A percentile compares a stretch with the other conserved stretches of the same genome.
These are phyloP conservation scores for Clytia hemisphaerica DNA, from an alignment of 30 jellyfish, hydroid and myxozoan species.

Conservation along the genomic window DNA sequence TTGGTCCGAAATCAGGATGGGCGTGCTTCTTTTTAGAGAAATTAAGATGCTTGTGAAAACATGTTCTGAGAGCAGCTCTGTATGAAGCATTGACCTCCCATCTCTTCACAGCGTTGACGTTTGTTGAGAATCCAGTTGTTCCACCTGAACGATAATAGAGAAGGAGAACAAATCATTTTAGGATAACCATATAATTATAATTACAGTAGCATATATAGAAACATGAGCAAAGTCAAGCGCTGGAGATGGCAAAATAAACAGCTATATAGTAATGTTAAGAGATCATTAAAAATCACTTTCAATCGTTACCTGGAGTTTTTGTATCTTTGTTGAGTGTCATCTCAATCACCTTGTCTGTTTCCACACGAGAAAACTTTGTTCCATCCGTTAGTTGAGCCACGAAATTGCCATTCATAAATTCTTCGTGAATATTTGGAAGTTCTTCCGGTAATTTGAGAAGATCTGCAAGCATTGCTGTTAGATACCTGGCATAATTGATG, in stretches of 20 bases:
- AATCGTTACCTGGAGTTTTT: constrained; percentile 8
- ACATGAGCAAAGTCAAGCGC: no score
- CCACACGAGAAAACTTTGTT: constrained; percentile 1
- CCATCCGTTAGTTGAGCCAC: constrained; percentile 25
- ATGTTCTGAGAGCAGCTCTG: constrained; percentile 23
- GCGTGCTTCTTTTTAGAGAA: constrained; percentile 4
- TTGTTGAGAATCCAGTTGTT: constrained; percentile 8
- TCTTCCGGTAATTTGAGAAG: neutral
- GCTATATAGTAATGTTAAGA: no score
- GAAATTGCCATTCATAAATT: constrained; percentile 12
- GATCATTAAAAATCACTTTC: no score
- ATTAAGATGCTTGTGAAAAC: constrained; percentile 10
- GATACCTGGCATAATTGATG: constrained; percentile 5
- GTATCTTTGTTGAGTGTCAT: constrained; percentile 14
- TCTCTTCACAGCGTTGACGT: constrained; percentile 26
- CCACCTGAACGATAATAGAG: no score
- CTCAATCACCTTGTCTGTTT: constrained; percentile 29
- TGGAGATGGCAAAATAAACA: no score
- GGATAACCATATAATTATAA: constrained; percentile 2
- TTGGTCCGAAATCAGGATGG: constrained; percentile 11
- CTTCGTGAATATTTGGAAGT: constrained; percentile 4
- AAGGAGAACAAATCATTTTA: constrained; percentile 4
- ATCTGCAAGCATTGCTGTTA: constrained; percentile 7
- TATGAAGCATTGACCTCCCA: constrained; percentile 30
- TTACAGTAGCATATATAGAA: no score